Conservation (phyloP, 2,797 vertebrate species). For the Crocodylus rhombifer region DNA sequence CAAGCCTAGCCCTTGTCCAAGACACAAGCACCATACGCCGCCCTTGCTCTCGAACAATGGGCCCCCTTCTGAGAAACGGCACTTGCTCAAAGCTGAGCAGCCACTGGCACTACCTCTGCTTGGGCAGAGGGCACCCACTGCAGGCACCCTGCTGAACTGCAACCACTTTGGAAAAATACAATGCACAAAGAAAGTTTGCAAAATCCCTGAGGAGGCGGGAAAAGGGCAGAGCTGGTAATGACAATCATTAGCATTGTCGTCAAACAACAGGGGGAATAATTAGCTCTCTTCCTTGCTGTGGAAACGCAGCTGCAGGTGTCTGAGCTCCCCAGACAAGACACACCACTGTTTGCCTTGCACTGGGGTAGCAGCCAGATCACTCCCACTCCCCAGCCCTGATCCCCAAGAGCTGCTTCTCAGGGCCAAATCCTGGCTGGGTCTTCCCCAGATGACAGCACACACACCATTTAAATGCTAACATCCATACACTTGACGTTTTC, state of each 20-base stretch:
- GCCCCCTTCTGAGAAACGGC: not conserved
- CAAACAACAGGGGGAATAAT: slow-evolving; percentile 68
- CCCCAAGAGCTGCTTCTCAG: not conserved
- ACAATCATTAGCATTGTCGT: slow-evolving; percentile 66
- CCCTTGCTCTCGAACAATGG: fast-evolving
- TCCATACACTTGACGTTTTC: not conserved
- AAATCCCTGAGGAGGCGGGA: slow-evolving; percentile 50
- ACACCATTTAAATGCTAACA: fast-evolving
- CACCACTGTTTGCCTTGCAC: not conserved
- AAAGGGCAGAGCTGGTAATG: slow-evolving; percentile 65
- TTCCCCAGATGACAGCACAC: not conserved
- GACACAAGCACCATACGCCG: not conserved
- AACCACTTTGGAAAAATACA: slow-evolving; percentile 37
- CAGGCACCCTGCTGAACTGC: not conserved
- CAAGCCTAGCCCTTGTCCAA: slow-evolving; percentile 12
- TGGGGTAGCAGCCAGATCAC: not conserved
- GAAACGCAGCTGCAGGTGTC: slow-evolving; percentile 23
- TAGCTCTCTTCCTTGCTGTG: slow-evolving; percentile 53
- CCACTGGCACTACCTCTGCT: not conserved
- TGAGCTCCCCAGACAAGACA: slow-evolving; percentile 34
- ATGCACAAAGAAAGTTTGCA: not conserved
- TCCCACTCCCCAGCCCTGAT: not conserved
- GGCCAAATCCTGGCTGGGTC: not conserved
- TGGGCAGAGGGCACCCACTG: not conserved
- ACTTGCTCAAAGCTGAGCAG: fast-evolving